Evolutionary conservation across 2,888 invertebrate species (phyloP).

Genomic region (Xanthorhoe spadicearia): DNA sequence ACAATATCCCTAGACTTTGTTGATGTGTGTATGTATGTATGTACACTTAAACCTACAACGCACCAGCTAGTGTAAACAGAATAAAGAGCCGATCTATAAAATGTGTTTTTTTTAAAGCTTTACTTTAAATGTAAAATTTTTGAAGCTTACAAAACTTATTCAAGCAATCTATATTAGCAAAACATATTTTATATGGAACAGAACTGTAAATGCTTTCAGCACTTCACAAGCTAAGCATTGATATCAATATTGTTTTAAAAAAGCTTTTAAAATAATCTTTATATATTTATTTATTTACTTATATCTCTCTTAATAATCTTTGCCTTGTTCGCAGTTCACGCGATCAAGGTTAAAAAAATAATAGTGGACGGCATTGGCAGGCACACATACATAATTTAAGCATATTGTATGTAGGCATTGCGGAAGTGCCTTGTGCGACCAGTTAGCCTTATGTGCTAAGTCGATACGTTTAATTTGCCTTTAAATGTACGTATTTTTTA

Average conservation of each 20-base stretch:
- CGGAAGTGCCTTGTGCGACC: slow-evolving; percentile 70
- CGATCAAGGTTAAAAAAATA: slow-evolving; percentile 73
- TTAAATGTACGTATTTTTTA: slow-evolving; percentile 46
- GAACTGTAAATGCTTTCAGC: not conserved
- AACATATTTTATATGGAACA: too few species aligned
- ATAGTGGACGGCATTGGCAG: slow-evolving; percentile 74
- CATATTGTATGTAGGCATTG: slow-evolving; percentile 64
- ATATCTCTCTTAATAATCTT: too few species aligned
- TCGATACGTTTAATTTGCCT: slow-evolving; percentile 57
- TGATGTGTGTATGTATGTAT: too few species aligned
- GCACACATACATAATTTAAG: slow-evolving; percentile 64
- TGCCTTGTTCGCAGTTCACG: slow-evolving; percentile 53
- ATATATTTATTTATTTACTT: too few species aligned
- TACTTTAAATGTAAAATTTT: too few species aligned
- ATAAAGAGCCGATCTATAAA: too few species aligned
- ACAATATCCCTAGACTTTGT: too few species aligned
- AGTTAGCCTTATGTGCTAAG: slow-evolving; percentile 73
- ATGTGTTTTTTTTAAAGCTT: too few species aligned
- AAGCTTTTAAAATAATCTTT: slow-evolving; percentile 6
- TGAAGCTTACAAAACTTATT: too few species aligned
- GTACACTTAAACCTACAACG: too few species aligned
- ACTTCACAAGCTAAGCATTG: not conserved
- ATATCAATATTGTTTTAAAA: not conserved
- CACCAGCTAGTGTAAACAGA: too few species aligned
- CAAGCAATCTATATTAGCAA: too few species aligned